A percentile compares a stretch with the other conserved stretches of the same genome.
Conservation (phyloP, 2,113 vertebrate species). For the Elaphurus davidianus region DNA sequence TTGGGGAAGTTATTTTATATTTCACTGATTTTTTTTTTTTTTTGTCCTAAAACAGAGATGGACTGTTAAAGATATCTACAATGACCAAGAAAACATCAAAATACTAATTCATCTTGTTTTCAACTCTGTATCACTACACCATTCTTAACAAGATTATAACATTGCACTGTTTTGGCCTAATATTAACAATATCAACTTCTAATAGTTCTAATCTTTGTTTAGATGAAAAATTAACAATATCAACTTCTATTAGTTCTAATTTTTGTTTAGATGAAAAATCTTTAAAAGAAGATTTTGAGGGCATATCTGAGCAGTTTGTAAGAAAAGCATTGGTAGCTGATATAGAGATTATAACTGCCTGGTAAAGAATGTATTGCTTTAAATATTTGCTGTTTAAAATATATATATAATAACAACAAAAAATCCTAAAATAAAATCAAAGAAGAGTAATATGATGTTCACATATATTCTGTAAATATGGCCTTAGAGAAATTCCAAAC, state of each 20-base stretch:
- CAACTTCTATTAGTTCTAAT: not conserved
- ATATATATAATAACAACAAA: not conserved
- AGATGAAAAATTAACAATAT: not conserved
- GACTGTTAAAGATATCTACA: not conserved
- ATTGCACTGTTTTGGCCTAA: not conserved
- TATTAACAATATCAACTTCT: not conserved
- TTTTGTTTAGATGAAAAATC: not conserved
- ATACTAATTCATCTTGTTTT: not conserved
- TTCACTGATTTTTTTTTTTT: not conserved
- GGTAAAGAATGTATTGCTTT: not conserved
- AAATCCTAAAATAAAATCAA: constrained; percentile 15
- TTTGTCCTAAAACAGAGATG: not conserved
- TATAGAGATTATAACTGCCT: not conserved
- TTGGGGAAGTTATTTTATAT: not conserved
- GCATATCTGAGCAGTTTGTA: not conserved
- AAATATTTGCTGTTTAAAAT: constrained; percentile 3
- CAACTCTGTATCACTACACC: not conserved
- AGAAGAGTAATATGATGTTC: not conserved
- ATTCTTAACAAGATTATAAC: constrained; percentile 10
- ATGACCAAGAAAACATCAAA: not conserved
- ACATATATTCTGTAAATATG: not conserved
- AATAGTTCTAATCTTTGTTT: not conserved
- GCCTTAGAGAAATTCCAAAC: not conserved
- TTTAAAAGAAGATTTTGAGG: not conserved
- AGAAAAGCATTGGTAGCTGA: not conserved